phyloP scores from a whole-genome alignment of 1,140 invertebrate genomes.

The Daktulosphaira vitifoliae region DNA sequence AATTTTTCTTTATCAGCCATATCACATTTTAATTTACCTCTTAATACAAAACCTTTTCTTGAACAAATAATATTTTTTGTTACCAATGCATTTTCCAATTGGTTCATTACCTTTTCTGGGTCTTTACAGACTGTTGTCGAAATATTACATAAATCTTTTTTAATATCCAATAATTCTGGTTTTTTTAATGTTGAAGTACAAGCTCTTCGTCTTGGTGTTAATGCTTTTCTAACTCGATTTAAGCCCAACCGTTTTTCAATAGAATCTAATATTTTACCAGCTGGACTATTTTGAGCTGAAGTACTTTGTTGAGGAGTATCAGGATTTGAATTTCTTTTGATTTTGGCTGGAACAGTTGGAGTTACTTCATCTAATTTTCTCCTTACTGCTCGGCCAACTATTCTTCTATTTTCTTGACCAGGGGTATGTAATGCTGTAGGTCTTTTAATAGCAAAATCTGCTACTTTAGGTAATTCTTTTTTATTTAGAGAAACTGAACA shows the following conservation, averaged over 20 bases:
- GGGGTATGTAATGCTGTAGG: neutral
- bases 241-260: neutral
- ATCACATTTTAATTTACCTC: slow-evolving; percentile 48
- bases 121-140: slow-evolving; percentile 58
- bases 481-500: neutral
- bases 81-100: slow-evolving; percentile 53
- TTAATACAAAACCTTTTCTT: slow-evolving; percentile 55
- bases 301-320: neutral
- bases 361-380: slow-evolving; percentile 22
- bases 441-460: neutral
- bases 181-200: neutral
- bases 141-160: slow-evolving; percentile 62
- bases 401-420: neutral
- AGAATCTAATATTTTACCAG: slow-evolving; percentile 2
- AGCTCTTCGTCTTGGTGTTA: slow-evolving; percentile 12
- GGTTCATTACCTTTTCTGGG: slow-evolving; percentile 56
- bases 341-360: slow-evolving; percentile 17
- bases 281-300: slow-evolving; percentile 9
- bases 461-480: slow-evolving; percentile 14
- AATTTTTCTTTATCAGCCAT: slow-evolving; percentile 37
- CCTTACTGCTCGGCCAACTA: slow-evolving; percentile 6
- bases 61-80: slow-evolving; percentile 59
- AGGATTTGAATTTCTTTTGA: slow-evolving; percentile 1
- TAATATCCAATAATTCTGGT: slow-evolving; percentile 18
- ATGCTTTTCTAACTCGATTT: slow-evolving; percentile 15